These are phyloP conservation scores for Fissipunctia ypsillon DNA, from an alignment of 2,888 invertebrate species.

Conservation along the genomic window DNA sequence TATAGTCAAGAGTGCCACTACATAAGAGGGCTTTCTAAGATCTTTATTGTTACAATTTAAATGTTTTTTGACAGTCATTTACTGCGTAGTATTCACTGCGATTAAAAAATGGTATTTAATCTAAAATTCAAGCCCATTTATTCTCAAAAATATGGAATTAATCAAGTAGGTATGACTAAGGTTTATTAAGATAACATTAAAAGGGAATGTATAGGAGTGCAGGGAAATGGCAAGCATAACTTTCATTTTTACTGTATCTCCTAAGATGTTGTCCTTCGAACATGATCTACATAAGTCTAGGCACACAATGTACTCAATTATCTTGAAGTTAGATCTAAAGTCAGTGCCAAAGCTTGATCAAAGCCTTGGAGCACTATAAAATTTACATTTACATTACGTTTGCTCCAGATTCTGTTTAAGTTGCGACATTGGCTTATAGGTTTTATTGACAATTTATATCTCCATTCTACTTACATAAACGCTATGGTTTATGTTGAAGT, in stretches of 20 bases:
- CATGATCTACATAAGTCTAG: conserved; percentile 57
- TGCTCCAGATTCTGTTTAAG: conserved; percentile 81
- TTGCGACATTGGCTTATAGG: conserved; percentile 78
- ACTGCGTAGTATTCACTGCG: background rate
- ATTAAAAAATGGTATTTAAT: background rate
- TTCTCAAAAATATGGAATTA: background rate
- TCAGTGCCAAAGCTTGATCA: conserved; percentile 75
- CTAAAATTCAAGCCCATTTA: conserved; percentile 1
- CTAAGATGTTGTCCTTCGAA: conserved; percentile 58
- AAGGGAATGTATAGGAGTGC: conserved; percentile 1
- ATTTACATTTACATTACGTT: conserved; percentile 84
- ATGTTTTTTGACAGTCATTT: background rate
- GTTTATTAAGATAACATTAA: background rate
- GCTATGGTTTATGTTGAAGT: conserved; percentile 70
- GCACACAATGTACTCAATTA: conserved; percentile 65
- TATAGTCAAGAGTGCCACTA: background rate
- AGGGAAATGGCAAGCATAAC: background rate
- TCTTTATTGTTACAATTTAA: background rate
- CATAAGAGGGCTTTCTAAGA: background rate
- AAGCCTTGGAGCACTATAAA: conserved; percentile 77
- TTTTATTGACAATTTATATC: conserved; percentile 79
- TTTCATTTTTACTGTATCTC: conserved; percentile 30
- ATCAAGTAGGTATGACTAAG: background rate
- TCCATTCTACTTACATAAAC: conserved; percentile 70
- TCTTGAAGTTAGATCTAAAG: conserved; percentile 74